Percentiles rank a stretch among this genome's conserved stretches.
phyloP scores from a whole-genome alignment of 1,140 invertebrate genomes.

The Drosophila nannoptera region DNA sequence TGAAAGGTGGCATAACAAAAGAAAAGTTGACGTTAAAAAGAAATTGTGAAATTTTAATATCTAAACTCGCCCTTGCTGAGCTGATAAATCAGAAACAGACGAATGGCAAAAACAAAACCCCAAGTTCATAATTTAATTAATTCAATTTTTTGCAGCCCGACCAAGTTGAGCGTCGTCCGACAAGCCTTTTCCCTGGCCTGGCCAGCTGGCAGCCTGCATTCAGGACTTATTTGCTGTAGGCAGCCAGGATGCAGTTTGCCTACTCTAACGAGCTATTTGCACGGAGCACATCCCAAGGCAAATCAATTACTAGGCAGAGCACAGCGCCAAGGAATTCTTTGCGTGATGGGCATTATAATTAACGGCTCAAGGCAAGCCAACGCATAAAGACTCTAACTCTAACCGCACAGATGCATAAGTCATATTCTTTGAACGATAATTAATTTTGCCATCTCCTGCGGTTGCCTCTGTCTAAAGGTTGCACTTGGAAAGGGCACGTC shows the following conservation, averaged over 20 bases:
- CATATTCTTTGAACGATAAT: too few relatives aligned
- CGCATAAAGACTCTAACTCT: too few relatives aligned
- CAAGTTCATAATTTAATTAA: conserved; percentile 14
- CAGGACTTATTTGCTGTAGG: background rate
- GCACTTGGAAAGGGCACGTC: too few relatives aligned
- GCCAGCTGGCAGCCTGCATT: too few relatives aligned
- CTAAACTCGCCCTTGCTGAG: background rate
- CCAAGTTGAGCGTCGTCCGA: too few relatives aligned
- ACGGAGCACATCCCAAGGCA: background rate
- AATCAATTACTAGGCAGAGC: background rate
- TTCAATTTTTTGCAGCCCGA: conserved; percentile 3
- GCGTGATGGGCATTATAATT: too few relatives aligned
- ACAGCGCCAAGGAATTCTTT: background rate
- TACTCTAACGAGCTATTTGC: conserved; percentile 15
- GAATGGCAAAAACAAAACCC: conserved; percentile 1
- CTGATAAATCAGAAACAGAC: conserved; percentile 14
- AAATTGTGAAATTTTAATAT: conserved; percentile 26
- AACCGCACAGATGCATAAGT: too few relatives aligned
- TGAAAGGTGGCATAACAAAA: conserved; percentile 29
- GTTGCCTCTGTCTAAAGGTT: too few relatives aligned
- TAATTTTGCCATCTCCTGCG: too few relatives aligned
- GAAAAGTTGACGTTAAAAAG: conserved; percentile 2
- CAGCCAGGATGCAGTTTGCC: conserved; percentile 7
- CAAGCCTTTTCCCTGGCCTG: too few relatives aligned
- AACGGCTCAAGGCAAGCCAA: too few relatives aligned